A percentile compares a stretch with the other conserved stretches of the same genome.
Evolutionary conservation across 2,888 invertebrate species (phyloP).

Genomic region (Mythimna albipuncta): DNA sequence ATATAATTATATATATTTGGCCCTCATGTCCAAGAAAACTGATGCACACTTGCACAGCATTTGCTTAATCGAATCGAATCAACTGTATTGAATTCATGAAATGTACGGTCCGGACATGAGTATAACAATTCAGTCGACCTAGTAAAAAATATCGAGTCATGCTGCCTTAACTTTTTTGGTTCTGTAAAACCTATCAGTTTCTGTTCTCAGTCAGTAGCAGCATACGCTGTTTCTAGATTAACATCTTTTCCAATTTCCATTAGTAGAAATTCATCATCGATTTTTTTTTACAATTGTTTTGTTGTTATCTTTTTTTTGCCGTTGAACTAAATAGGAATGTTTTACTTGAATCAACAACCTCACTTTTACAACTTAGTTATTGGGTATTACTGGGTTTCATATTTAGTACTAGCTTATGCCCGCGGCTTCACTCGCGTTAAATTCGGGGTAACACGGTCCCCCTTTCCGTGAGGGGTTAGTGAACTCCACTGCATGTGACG

Average conservation of each 20-base stretch:
- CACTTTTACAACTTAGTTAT: background rate
- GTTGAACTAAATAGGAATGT: background rate
- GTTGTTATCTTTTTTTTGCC: background rate
- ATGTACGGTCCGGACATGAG: background rate
- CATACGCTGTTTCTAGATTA: too few relatives aligned
- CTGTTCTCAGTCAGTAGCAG: background rate
- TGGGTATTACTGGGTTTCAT: background rate
- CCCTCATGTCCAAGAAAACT: background rate
- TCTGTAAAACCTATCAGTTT: background rate
- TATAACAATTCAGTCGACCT: background rate
- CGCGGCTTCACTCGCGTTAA: too few relatives aligned
- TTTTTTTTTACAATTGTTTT: background rate
- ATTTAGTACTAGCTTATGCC: too few relatives aligned
- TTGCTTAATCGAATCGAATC: constrained; percentile 15
- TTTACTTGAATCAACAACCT: background rate
- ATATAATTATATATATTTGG: background rate
- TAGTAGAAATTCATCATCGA: background rate
- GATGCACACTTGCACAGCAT: background rate
- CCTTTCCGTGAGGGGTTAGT: too few relatives aligned
- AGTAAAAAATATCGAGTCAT: constrained; percentile 14
- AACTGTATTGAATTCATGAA: constrained; percentile 15
- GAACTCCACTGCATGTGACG: too few relatives aligned
- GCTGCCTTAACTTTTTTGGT: background rate
- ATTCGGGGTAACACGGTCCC: too few relatives aligned
- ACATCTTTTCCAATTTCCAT: background rate